Conservation (phyloP, 2,113 vertebrate species). For the Emydura subglobosa region DNA sequence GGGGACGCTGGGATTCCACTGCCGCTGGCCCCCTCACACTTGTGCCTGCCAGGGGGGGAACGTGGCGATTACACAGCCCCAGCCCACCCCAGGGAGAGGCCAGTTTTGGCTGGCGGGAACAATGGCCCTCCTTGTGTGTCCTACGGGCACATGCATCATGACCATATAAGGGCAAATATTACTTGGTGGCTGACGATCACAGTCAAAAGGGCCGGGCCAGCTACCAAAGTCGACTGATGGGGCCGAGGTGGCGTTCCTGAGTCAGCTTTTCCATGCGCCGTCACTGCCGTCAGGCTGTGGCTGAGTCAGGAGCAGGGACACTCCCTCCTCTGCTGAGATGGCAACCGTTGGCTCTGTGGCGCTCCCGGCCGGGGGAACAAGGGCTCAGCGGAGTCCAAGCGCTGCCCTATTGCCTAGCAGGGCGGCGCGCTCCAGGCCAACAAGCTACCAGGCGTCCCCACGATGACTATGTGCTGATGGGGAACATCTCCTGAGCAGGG, state of each 20-base stretch:
- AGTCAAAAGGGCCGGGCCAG: background rate
- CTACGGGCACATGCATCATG: background rate
- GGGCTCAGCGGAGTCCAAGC: background rate
- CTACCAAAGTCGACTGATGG: background rate
- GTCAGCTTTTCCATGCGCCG: background rate
- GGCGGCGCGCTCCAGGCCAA: background rate
- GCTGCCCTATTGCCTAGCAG: background rate
- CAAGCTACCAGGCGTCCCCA: background rate
- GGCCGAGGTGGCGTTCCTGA: background rate
- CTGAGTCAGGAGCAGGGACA: background rate
- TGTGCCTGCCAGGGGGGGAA: background rate
- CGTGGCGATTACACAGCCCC: background rate
- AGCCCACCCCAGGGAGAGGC: background rate
- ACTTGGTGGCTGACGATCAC: background rate
- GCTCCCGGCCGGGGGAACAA: background rate
- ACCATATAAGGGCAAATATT: background rate
- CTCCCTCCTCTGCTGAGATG: background rate
- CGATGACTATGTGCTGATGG: background rate
- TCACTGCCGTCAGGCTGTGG: background rate
- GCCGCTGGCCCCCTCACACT: background rate
- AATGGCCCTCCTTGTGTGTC: background rate
- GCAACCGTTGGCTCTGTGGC: background rate
- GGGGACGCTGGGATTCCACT: background rate
- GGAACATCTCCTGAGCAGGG: background rate
- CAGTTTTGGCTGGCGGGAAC: background rate